Base-by-base conservation (phyloP, 2,888 invertebrate species). In the Trachelus stipa region DNA sequence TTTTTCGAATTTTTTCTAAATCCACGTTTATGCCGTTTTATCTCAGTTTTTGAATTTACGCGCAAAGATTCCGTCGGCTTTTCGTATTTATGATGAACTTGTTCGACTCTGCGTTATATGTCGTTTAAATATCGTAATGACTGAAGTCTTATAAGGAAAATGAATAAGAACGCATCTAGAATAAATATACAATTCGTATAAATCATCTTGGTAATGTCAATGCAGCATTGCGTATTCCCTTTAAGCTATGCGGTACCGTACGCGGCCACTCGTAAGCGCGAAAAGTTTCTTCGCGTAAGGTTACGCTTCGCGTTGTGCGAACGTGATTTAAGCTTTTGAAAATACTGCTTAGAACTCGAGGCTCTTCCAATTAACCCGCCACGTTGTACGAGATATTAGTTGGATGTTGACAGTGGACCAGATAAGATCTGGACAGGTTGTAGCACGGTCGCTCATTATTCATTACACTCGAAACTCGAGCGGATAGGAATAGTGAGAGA, bases 361-460 rank as follows among this genome's bases (percentile, higher is more conserved):
- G 83, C 86, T 77, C 85, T 88, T 88, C 85, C 88, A 90, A 89
- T 90, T 89, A 89, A 89, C 85, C 86, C 85, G 86, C 85, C 87
- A 88, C 87, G 89, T 89, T 89, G 88, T 88, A 88, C 89, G 88
- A 79, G 89, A 89, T 90, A 90, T 90, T 90, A 90, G 90, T 87
- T 88, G 87, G 88, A 84, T 90, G 90, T 90, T 90, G 89, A 90
- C 90, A 88, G 88, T 89, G 84, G 86, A 84, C 76, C 84, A 84
- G 90, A 90, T 90, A 90, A 85, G 84, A 90, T 90, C 90, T 88
- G 83, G 85, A 84, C 84, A 85, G 88, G 83, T 85, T 83, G 83
- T 82, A 83, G 82, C 83, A 78, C 80, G 82, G 80, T 83, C 83
- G 84, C 85, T 88, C 87, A 89, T 89, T 88, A 89, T 89, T 89